A percentile compares a stretch with the other conserved stretches of the same genome.
Conservation (phyloP, 2,113 vertebrate genomes). For the Polypterus senegalus region DNA sequence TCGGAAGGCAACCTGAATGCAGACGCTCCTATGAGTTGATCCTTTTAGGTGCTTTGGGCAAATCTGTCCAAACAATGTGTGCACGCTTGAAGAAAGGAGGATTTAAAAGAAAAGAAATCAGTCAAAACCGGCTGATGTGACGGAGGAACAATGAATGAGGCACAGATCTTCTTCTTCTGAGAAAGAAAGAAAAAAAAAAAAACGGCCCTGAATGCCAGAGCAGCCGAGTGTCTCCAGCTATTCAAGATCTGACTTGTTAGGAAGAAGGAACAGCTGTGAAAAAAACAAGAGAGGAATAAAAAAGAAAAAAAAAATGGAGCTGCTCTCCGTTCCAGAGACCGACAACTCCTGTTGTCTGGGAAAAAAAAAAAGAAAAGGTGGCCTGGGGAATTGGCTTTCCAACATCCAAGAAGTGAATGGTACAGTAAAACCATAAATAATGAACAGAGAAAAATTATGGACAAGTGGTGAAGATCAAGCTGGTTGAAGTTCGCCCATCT, state of each 20-base stretch:
- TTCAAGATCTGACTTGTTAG: constrained; percentile 40
- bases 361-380: no score
- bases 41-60: not conserved
- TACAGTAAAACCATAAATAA: no score
- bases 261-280: constrained; percentile 39
- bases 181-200: constrained; percentile 8
- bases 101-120: constrained; percentile 14
- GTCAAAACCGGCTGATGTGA: constrained; percentile 18
- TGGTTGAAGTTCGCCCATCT: no score
- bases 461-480: no score
- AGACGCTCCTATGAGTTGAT: no score
- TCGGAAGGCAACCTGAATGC: no score
- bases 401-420: no score
- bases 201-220: constrained; percentile 33
- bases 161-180: constrained; percentile 20
- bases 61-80: constrained; percentile 10
- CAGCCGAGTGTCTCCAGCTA: constrained; percentile 28
- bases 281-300: constrained; percentile 20
- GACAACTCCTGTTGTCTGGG: not conserved
- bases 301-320: constrained; percentile 21
- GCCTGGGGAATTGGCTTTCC: no score
- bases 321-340: constrained; percentile 16
- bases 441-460: no score
- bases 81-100: constrained; percentile 11
- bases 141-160: constrained; percentile 12